phyloP scores from a whole-genome alignment of 2,797 vertebrate species.

The Spinibarbus caldwelli region DNA sequence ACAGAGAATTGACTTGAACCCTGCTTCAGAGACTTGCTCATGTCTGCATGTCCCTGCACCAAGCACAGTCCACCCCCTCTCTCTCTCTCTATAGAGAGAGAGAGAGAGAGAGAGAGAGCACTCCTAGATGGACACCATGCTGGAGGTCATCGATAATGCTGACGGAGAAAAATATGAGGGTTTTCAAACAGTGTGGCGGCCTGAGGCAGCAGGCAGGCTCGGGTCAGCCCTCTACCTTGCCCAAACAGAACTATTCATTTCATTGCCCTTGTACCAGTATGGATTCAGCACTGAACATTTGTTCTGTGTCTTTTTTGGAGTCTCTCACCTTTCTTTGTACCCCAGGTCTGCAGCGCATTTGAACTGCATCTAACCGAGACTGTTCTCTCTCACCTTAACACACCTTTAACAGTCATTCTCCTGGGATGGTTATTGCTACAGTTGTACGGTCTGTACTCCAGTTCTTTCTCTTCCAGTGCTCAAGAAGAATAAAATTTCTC shows the following conservation, averaged over 20 bases:
- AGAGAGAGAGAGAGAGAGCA: too few relatives aligned
- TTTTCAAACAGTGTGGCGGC: conserved; percentile 47
- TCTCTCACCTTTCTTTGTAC: conserved; percentile 38
- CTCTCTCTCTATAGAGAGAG: neutral
- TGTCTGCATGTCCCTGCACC: conserved; percentile 20
- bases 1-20: neutral
- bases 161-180: conserved; percentile 58
- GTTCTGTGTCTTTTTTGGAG: conserved; percentile 45
- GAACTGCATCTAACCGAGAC: conserved; percentile 41
- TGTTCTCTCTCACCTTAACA: conserved; percentile 54
- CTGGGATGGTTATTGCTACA: conserved; percentile 45
- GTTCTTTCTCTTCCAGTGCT: conserved; percentile 16
- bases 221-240: conserved; percentile 53
- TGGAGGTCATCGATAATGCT: conserved; percentile 57
- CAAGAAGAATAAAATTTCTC: conserved; percentile 19
- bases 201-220: conserved; percentile 50
- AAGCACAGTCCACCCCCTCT: conserved; percentile 12
- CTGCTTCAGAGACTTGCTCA: neutral
- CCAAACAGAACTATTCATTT: conserved; percentile 57
- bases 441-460: conserved; percentile 19
- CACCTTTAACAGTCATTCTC: conserved; percentile 54
- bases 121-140: conserved; percentile 31
- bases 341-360: conserved; percentile 45
- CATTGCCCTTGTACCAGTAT: conserved; percentile 54
- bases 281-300: conserved; percentile 44